Base-by-base conservation (phyloP, 2,888 invertebrate species). In the Heliconius ismenius region DNA sequence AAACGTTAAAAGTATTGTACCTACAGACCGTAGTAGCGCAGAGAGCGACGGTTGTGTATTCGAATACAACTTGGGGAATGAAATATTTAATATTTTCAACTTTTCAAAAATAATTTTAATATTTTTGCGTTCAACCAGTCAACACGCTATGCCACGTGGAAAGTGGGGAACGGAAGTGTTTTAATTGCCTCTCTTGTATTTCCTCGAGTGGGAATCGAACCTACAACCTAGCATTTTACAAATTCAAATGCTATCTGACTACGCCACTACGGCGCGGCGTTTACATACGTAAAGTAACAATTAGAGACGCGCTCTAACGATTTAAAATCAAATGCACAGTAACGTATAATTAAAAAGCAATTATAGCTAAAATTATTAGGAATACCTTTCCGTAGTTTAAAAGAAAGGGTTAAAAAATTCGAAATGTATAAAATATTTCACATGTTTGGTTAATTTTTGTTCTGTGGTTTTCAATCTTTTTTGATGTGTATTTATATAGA, bases 391-490 rank as follows among this genome's bases (percentile, higher is more conserved):
- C 65, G 67, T 77, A 62, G 69, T 75, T 36, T 64, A 65, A 58
- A 49, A 63, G 36, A 64, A 76, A 36, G 73, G 49, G 49, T 70
- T 60, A 70, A 63, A 73, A 76, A 79, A 77, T 73, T 73, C 73
- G 67, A 75, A 75, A 76, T 79, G 78, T 76, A 79, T 81, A 78
- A 81, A 75, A 81, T 81, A 77, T 77, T 81, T 79, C 75, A 69
- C 64, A 49, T 28, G 69, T 73, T 76, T 67, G 73, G 78, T 79
- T 81, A n/a, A 77, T 77, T 73, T 32, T 67, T 18, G 24, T 21
- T 49, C 76, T 77, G 77, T 58, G 78, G 60, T 43, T 77, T 76
- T 72, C 76, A 81, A 81, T 68, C 74, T 79, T 18, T 79, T 18
- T 72, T n/a, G n/a, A n/a, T n/a, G 49, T 18, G 49, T 15, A 43